Percentiles rank a stretch among this genome's conserved stretches.
Evolutionary conservation across 1,140 invertebrate genomes (phyloP).

Genomic region (Trigoniulus corallinus): DNA sequence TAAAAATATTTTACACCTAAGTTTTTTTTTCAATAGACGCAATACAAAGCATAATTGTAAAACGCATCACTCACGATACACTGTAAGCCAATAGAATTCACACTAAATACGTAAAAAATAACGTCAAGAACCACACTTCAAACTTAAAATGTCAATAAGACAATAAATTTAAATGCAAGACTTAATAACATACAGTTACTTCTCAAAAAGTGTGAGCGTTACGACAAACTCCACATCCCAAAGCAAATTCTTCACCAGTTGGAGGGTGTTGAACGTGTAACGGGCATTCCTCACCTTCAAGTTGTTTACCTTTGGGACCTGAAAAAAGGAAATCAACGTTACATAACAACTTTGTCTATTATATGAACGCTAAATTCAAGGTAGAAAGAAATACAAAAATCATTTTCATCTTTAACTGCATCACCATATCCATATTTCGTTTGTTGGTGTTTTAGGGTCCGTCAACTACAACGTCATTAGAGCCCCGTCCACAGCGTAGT

Average conservation of each 20-base stretch:
- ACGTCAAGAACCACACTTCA: too few species aligned
- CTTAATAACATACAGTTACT: background rate
- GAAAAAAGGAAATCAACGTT: constrained; percentile 14
- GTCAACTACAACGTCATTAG: too few species aligned
- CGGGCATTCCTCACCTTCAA: constrained; percentile 89
- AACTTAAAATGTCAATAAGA: too few species aligned
- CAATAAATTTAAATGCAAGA: background rate
- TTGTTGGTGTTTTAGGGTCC: too few species aligned
- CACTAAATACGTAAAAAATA: too few species aligned
- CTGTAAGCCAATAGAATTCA: too few species aligned
- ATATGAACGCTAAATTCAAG: background rate
- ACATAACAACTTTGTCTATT: constrained; percentile 8
- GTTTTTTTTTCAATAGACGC: too few species aligned
- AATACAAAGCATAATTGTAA: too few species aligned
- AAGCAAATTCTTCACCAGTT: constrained; percentile 93
- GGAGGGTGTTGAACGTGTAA: constrained; percentile 88
- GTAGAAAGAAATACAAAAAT: constrained; percentile 8
- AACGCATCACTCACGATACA: too few species aligned
- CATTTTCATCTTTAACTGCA: constrained; percentile 1
- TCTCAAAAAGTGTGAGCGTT: constrained; percentile 89
- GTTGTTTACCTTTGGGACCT: constrained; percentile 77
- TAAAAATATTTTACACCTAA: too few species aligned
- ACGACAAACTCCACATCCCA: constrained; percentile 93
- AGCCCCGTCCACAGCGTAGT: too few species aligned
- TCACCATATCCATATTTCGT: too few species aligned